Evolutionary conservation across 2,888 invertebrate genomes (phyloP), one percentile per base, ranked within the genome.

Genomic region (Lepidochrysops patricia): DNA sequence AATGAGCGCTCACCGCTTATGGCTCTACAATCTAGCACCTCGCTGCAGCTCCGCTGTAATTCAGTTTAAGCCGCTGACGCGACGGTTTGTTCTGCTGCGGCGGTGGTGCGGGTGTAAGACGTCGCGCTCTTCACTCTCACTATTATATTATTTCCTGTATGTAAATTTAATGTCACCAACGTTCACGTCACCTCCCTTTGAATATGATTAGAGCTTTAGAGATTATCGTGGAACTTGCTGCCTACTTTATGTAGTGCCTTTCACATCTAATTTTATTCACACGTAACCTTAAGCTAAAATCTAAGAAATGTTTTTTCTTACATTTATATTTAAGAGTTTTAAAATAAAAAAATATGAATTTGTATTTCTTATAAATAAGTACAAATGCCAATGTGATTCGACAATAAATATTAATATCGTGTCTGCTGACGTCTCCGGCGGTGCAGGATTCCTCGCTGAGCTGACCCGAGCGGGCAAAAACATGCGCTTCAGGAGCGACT

Each of bases 21-120:
- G 61, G 63, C 60, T 63, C 68, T 69, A n/a, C 69, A 73, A 71
- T 67, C 66, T 63, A 66, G 61, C 64, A 1, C 27, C 63, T 62
- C 65, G 63, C 63, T 63, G 60, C 64, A 63, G 64, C 63, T 60
- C 62, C 61, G 58, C 64, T 63, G 66, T 68, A 66, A 68, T 68
- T 66, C 64, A 67, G 62, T 62, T 63, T 63, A 63, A 64, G 65
- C 64, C 57, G 63, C 64, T 60, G 60, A 34, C 57, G 50, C 58
- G 60, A 34, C 57, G 50, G 48, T 58, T 58, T 29, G 56, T 64
- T 65, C 64, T 60, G 57, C 62, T 43, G 6, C 57, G 43, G 5
- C 32, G 9, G 9, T 7, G 7, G 32, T 7, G 32, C 9, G 7
- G 15, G 13, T n/a, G n/a, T n/a, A n/a, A n/a, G n/a, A n/a, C 13